phyloP scores from a whole-genome alignment of 1,140 invertebrate genomes.

The Leguminivora glycinivorella region DNA sequence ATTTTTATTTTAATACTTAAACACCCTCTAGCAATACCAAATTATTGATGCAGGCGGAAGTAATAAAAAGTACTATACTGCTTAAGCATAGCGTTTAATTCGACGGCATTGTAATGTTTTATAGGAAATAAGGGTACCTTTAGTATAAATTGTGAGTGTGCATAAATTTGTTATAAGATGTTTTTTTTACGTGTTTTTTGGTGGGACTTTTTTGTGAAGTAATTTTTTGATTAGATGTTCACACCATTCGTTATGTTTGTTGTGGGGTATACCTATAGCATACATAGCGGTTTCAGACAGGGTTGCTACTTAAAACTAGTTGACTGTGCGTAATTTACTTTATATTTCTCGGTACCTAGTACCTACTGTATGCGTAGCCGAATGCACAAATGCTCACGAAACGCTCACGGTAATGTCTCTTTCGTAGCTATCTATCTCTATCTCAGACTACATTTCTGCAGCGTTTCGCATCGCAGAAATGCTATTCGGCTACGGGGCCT shows the following conservation, averaged over 20 bases:
- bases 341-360: too few relatives aligned
- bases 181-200: neutral
- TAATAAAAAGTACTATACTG: neutral
- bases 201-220: neutral
- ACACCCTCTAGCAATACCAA: neutral
- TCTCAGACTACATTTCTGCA: too few relatives aligned
- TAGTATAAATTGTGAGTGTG: neutral
- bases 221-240: neutral
- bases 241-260: neutral
- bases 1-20: too few relatives aligned
- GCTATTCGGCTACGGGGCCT: too few relatives aligned
- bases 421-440: too few relatives aligned
- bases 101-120: neutral
- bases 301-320: neutral
- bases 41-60: neutral
- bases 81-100: neutral
- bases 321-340: too few relatives aligned
- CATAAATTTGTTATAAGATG: neutral
- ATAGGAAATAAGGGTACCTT: neutral
- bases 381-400: too few relatives aligned
- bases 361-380: too few relatives aligned
- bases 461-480: too few relatives aligned
- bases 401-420: too few relatives aligned
- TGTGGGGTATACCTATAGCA: too few relatives aligned
- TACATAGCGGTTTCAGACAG: neutral